Evolutionary conservation across 2,113 vertebrate genomes (phyloP), one percentile per base, ranked within the genome.

Genomic region (Colossoma macropomum): DNA sequence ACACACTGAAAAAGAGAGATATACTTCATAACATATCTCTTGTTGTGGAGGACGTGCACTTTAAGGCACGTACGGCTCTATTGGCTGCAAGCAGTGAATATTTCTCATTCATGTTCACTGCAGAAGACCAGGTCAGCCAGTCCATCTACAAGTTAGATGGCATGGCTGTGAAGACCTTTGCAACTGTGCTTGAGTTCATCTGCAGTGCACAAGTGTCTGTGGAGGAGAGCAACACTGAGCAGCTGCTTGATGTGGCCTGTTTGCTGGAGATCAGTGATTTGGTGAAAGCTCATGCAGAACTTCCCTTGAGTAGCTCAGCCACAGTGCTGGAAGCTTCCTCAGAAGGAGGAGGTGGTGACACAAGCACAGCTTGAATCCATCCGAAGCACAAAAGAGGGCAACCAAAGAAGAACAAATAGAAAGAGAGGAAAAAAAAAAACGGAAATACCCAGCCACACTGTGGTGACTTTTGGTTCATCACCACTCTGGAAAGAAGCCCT

Each of bases 41-140:
- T 0, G 95, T 97, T 1, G 97, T 97, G 71, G 97, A 97, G 65
- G 92, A 97, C 56, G 94, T 96, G 71, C 95, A 95, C 0, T 99
- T 98, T 92, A 96, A 95, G 89, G 97, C 97, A 0, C 98, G 99
- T 88, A 98, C 97, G 89, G 96, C 96, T 76, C 90, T 99, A 84
- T 94, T 99, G n/a, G 98, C 98, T 34, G 97, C 97, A 7, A 98
- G 96, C 91, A 99, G 98, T 5, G 96, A 98, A 19, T 99, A 96
- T 90, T 99, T 99, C 88, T 97, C 96, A 1, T 87, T 94, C 91
- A 96, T 98, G 95, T 97, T 99, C 90, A 95, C 96, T 0, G 92
- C 94, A 8, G 95, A 96, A n/a, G 93, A 91, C 4, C 94, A 93
- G 72, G 90, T 91, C 1, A 89, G 90, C 38, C 96, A 93, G 79